Evolutionary conservation across 64 coral and sea anemone species (phyloP), one percentile per base, ranked within the genome.

Genomic region (Dendrophyllia cribrosa): DNA sequence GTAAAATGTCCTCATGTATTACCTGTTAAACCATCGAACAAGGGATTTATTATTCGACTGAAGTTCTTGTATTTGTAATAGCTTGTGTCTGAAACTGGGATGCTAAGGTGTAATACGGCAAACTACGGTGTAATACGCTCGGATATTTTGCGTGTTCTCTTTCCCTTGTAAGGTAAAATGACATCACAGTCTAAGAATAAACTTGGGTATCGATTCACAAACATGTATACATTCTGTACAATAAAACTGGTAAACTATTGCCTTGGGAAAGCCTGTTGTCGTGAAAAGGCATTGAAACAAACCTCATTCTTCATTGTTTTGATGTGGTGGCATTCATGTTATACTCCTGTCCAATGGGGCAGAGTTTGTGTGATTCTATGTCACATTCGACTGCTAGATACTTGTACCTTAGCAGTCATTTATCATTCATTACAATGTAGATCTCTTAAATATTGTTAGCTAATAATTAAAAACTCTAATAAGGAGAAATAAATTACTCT

Each of bases 391-490:
- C 58, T 48, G 51, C 11, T 47, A 17, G 34, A 26, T 25, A 17
- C 4, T n/a, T 13, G 43, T 11, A 58, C 21, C 14, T n/a, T 34
- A 84, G 63, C 60, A 84, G 80, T 13, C 80, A 9, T 50, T 49
- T 47, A 14, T 26, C 5, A 64, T 25, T 89, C 78, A 67, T 78
- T 34, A 76, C 51, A 59, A 49, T 52, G 55, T 94, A 66, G 61
- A 83, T 81, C 66, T 82, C 26, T 94, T 94, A 94, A 94, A 94
- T 94, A 94, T 85, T 68, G 62, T 87, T 78, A 88, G 50, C 58
- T 94, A 89, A 79, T 82, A 83, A 83, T 89, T 89, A 83, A 89
- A 94, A 83, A 89, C 66, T 67, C 86, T 89, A 94, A 62, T 94
- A 23, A 19, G 62, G 44, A 68, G 86, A 94, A 92, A 89, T 83